Evolutionary conservation across 2,888 invertebrate species (phyloP), one percentile per base, ranked within the genome.

Genomic region (Incurvaria masculella): DNA sequence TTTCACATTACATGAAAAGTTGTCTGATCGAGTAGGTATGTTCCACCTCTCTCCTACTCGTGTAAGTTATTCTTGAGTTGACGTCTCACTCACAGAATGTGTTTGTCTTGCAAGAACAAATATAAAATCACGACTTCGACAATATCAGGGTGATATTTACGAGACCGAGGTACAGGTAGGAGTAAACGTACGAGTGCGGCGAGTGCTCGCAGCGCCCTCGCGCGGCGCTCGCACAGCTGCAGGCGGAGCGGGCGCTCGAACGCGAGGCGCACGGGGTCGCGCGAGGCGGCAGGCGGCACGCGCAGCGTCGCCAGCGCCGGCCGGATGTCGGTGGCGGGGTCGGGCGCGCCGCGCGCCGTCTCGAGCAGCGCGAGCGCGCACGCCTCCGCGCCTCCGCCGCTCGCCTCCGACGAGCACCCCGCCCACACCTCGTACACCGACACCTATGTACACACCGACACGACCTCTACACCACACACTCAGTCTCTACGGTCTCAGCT

Each of bases 261-360:
- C 49, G 73, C 73, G 2, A 73, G 19, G 1, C 55, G 53, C 2
- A 66, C 46, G 0, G 55, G 47, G 11, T 69, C 70, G 10, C 61
- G 61, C 1, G 49, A 2, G 8, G 27, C 21, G 42, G n/a, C 33
- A 18, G 10, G 2, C 10, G 19, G 10, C 11, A 17, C 39, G 11
- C 60, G 68, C 50, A 72, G 49, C 1, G 72, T 69, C 42, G 61
- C 63, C 2, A 76, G 61, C 1, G 74, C 69, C 0, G 74, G 76
- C 3, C 68, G 69, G 47, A 76, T 71, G 21, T 67, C 74, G 0
- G 72, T 72, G 19, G 60, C 57, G 1, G 71, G 72, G 51, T 76
- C 76, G 1, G 64, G 51, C 1, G 54, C 52, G 1, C 76, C 76
- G 0, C 56, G 58, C 1, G 65, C 61, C 1, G 74, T 72, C 21